Evolutionary conservation across 1,140 invertebrate genomes (phyloP).

Genomic region (Drosophila obscura): DNA sequence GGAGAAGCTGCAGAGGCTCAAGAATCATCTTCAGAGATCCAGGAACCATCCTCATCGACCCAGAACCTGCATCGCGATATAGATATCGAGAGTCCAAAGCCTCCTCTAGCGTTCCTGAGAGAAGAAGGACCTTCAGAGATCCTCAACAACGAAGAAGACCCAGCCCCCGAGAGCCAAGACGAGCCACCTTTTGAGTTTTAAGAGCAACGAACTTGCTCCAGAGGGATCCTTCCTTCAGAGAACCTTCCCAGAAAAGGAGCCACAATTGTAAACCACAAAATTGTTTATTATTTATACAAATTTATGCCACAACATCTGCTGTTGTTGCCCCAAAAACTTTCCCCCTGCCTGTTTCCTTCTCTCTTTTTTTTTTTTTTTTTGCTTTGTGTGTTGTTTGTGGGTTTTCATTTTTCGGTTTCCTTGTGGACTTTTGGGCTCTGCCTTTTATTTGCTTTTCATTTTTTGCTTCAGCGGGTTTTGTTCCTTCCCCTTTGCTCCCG

Average conservation of each 20-base stretch:
- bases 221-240: background rate
- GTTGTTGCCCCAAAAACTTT: constrained; percentile 31
- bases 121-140: too few relatives aligned
- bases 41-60: too few relatives aligned
- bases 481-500: constrained; percentile 41
- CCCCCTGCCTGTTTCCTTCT: constrained; percentile 30
- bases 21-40: too few relatives aligned
- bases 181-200: background rate
- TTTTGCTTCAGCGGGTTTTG: constrained; percentile 62
- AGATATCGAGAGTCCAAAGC: too few relatives aligned
- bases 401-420: constrained; percentile 29
- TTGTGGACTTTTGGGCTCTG: constrained; percentile 13
- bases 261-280: constrained; percentile 9
- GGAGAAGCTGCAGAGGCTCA: too few relatives aligned
- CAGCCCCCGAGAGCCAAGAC: background rate
- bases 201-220: background rate
- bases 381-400: background rate
- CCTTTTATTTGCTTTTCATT: constrained; percentile 72
- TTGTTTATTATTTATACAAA: constrained; percentile 76
- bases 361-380: constrained; percentile 27
- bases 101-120: too few relatives aligned
- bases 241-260: too few relatives aligned
- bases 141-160: too few relatives aligned
- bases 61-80: too few relatives aligned
- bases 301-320: constrained; percentile 74